Evolutionary conservation across 2,113 vertebrate species (phyloP).

Genomic region (Cephalopholis sonnerati): DNA sequence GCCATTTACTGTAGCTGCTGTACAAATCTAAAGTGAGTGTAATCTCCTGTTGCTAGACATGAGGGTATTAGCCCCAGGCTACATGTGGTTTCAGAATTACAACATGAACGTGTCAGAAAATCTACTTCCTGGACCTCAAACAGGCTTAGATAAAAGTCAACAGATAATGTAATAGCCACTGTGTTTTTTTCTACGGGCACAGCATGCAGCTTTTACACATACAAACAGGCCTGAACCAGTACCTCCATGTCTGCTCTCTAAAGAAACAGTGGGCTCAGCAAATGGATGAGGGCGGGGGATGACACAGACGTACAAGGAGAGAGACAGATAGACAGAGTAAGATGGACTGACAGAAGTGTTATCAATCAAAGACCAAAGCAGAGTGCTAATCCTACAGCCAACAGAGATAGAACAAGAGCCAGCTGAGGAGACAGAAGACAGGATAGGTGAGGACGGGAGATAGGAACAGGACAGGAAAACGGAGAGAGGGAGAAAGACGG

Average conservation of each 20-base stretch:
- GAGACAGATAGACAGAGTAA: constrained; percentile 11
- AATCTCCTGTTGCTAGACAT: not conserved
- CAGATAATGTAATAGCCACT: not conserved
- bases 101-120: not conserved
- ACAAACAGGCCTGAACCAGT: constrained; percentile 1
- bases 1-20: not conserved
- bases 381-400: constrained; percentile 46
- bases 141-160: constrained; percentile 7
- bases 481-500: constrained; percentile 50
- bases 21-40: not conserved
- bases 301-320: constrained; percentile 25
- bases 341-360: constrained; percentile 44
- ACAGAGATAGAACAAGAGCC: constrained; percentile 26
- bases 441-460: constrained; percentile 37
- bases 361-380: constrained; percentile 62
- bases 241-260: not conserved
- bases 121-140: not conserved
- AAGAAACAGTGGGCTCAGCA: not conserved
- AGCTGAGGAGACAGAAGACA: constrained; percentile 26
- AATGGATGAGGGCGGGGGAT: constrained; percentile 10
- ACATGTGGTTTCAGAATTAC: constrained; percentile 1
- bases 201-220: constrained; percentile 3
- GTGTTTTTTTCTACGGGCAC: constrained; percentile 6
- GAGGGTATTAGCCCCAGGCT: not conserved
- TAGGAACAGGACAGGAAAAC: not conserved